Evolutionary conservation across 2,797 vertebrate species (phyloP).

Genomic region (Anisognathus igniventris): DNA sequence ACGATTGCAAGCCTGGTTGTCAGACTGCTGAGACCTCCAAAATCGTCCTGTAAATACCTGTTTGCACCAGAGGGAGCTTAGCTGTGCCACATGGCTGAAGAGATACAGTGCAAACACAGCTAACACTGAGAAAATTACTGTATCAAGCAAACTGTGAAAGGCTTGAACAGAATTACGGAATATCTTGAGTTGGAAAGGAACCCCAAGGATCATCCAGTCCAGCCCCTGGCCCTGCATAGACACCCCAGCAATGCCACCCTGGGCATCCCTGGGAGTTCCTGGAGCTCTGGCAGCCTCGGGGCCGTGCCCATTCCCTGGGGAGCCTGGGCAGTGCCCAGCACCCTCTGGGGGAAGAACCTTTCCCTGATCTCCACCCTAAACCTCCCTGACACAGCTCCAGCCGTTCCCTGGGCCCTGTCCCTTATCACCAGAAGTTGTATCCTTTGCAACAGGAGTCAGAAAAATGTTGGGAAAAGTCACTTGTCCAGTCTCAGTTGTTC

Average conservation of each 20-base stretch:
- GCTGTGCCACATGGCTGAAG: not conserved
- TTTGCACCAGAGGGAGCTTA: not conserved
- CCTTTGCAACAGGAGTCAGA: not conserved
- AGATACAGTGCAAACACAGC: accelerated
- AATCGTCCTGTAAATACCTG: not conserved
- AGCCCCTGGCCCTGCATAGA: not conserved
- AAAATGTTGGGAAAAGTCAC: not conserved
- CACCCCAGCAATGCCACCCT: not conserved
- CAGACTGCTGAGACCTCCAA: not conserved
- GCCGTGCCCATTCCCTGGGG: not conserved
- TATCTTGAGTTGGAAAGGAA: not conserved
- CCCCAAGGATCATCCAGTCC: not conserved
- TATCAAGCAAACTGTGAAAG: not conserved
- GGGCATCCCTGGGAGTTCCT: accelerated
- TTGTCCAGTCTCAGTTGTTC: not conserved
- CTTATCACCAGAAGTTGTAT: not conserved
- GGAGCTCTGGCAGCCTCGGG: not conserved
- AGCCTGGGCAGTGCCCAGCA: not conserved
- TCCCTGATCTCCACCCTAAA: accelerated
- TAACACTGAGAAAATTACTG: not conserved
- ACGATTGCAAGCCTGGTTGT: not conserved
- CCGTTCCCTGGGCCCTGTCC: not conserved
- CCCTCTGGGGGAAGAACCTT: not conserved
- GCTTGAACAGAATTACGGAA: not conserved
- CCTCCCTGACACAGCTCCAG: not conserved